Conservation (phyloP, 1,140 invertebrate species). For the Drosophila persimilis region DNA sequence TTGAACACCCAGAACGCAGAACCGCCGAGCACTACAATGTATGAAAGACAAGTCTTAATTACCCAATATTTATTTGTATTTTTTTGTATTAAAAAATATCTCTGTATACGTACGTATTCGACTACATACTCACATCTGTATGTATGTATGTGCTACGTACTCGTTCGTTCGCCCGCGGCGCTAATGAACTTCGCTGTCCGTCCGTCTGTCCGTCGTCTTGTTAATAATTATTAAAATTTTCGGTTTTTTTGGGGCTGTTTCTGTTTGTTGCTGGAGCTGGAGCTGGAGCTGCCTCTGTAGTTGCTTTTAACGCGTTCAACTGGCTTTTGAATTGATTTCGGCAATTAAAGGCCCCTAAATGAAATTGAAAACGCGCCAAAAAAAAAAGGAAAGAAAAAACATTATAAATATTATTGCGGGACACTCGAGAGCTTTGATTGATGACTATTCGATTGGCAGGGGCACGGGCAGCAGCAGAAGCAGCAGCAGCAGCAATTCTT, state of each 20-base stretch:
- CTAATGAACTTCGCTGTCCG: conserved; percentile 46
- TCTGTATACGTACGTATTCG: too few species aligned
- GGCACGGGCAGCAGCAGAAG: conserved; percentile 3
- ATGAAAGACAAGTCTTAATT: conserved; percentile 70
- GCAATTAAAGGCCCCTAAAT: conserved; percentile 76
- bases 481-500: conserved; percentile 28
- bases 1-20: conserved; percentile 39
- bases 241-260: conserved; percentile 6
- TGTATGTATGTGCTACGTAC: not conserved
- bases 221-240: conserved; percentile 79
- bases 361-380: conserved; percentile 69
- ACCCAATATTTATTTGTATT: conserved; percentile 78
- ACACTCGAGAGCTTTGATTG: conserved; percentile 69
- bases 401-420: conserved; percentile 69
- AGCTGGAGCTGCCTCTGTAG: conserved; percentile 50
- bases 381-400: conserved; percentile 32
- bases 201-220: conserved; percentile 46
- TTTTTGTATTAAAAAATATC: conserved; percentile 49
- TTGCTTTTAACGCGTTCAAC: conserved; percentile 77
- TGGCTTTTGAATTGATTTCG: conserved; percentile 79
- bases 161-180: conserved; percentile 37
- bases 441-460: conserved; percentile 52
- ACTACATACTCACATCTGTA: not conserved
- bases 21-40: conserved; percentile 37
- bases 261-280: conserved; percentile 32